Base-by-base conservation (phyloP, 2,113 vertebrate genomes). In the Salvelinus sp. region DNA sequence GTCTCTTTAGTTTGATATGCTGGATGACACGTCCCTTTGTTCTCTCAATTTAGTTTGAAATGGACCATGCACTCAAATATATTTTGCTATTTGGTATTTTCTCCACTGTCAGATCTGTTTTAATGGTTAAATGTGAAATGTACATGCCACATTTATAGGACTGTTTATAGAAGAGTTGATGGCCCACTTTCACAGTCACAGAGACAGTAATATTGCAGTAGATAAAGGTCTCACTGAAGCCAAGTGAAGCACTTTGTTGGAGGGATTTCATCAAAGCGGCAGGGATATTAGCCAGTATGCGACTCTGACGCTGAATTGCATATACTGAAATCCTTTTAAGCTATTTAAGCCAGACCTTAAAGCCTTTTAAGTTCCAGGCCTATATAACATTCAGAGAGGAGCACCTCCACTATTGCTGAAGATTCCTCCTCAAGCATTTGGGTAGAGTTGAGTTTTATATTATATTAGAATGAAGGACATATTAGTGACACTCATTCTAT, bases 181-280 rank as follows among this genome's bases (percentile, higher is more conserved):
- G 16, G 25, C 16, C 22, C 3, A 66, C 28, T 28, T 66, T 16
- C 25, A 66, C 25, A 28, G 25, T 28, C 50, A 54, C 50, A 18
- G 0, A 27, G 63, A n/a, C 18, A 18, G 64, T 13, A 28, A 28
- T 66, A 28, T 66, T 27, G 18, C 9, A 65, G 23, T 30, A 67
- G 50, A 60, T 28, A 47, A 30, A 22, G 75, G 57, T 14, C 47
- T 50, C 64, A 3, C 60, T 33, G 22, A 70, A 47, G 10, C 28
- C 20, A 30, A 54, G 65, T 66, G n/a, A 72, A 16, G 48, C 47
- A 60, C 58, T 72, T 72, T 4, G 70, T n/a, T 78, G 47, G 18
- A 58, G 62, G 50, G 22, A 33, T 73, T 66, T 44, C 25, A 73
- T 23, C 38, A 72, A 66, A 67, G 70, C 28, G 44, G 44, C 48